Conservation (phyloP, 2,888 invertebrate species). For the Acanthoscelides obtectus region DNA sequence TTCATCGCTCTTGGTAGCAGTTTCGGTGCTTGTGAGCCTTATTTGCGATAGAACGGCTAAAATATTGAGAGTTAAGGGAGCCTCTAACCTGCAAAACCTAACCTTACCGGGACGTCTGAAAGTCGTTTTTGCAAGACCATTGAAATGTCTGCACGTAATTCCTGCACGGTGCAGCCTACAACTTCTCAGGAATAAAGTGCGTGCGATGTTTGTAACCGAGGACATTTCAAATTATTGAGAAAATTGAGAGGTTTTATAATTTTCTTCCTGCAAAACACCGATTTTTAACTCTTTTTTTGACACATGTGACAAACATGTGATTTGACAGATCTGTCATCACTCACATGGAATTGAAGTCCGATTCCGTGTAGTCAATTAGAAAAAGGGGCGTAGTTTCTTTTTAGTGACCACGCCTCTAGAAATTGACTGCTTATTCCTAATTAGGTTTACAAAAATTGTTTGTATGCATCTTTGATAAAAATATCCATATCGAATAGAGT, state of each 20-base stretch:
- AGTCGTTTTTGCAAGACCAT: neutral
- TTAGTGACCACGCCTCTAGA: too few species aligned
- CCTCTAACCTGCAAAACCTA: neutral
- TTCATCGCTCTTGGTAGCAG: slow-evolving; percentile 38
- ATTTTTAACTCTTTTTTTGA: too few species aligned
- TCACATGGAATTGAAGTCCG: too few species aligned
- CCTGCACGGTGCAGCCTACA: neutral
- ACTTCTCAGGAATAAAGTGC: neutral
- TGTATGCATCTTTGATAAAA: too few species aligned
- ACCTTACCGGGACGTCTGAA: neutral
- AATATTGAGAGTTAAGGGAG: neutral
- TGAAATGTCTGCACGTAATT: neutral
- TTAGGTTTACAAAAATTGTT: too few species aligned
- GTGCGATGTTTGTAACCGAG: neutral
- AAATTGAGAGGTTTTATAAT: neutral
- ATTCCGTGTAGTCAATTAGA: too few species aligned
- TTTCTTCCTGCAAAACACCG: neutral
- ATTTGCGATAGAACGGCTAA: neutral
- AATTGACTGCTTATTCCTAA: too few species aligned
- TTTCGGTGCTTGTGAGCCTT: slow-evolving; percentile 29
- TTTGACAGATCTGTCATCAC: too few species aligned
- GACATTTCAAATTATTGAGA: neutral
- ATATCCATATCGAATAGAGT: too few species aligned
- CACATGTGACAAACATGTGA: too few species aligned
- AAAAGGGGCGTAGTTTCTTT: too few species aligned